These are phyloP conservation scores for Archilochus colubris DNA, from an alignment of 2,113 vertebrate species.

Conservation along the genomic window DNA sequence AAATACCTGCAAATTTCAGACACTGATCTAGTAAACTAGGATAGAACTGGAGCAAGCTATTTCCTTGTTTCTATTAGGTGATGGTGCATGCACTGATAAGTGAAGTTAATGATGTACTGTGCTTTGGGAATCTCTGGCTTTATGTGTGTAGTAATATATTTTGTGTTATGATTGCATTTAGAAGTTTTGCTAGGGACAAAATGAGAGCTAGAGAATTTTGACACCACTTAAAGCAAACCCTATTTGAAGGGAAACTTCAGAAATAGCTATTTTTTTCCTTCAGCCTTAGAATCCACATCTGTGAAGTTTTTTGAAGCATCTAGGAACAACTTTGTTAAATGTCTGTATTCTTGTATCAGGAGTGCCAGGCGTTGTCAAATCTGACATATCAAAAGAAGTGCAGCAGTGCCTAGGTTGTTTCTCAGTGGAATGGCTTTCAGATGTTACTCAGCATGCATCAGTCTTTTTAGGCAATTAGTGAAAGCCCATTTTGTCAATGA, in stretches of 20 bases:
- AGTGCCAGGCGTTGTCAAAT: background rate
- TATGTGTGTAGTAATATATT: slow-evolving; percentile 11
- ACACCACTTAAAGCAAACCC: background rate
- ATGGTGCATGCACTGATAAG: background rate
- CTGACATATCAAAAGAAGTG: slow-evolving; percentile 4
- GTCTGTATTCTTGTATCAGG: slow-evolving; percentile 8
- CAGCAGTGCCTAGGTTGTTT: slow-evolving; percentile 17
- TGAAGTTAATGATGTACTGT: background rate
- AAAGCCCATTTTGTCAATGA: slow-evolving; percentile 12
- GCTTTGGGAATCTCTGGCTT: slow-evolving; percentile 5
- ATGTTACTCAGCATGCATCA: background rate
- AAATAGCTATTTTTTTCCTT: background rate
- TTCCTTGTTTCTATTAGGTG: slow-evolving; percentile 3
- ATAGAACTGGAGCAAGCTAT: slow-evolving; percentile 7
- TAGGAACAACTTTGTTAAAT: slow-evolving; percentile 22
- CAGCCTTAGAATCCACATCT: slow-evolving; percentile 9
- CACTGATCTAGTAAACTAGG: slow-evolving; percentile 8
- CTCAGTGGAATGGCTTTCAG: slow-evolving; percentile 12
- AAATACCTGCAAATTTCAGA: slow-evolving; percentile 24
- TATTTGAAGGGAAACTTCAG: background rate
- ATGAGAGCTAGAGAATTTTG: slow-evolving; percentile 17
- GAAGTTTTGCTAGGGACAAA: slow-evolving; percentile 5
- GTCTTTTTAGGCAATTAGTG: slow-evolving; percentile 2
- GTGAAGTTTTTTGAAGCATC: slow-evolving; percentile 6
- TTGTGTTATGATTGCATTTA: slow-evolving; percentile 28